These are phyloP conservation scores for Drosophila miranda DNA, from an alignment of 1,140 invertebrate genomes.

Conservation along the genomic window DNA sequence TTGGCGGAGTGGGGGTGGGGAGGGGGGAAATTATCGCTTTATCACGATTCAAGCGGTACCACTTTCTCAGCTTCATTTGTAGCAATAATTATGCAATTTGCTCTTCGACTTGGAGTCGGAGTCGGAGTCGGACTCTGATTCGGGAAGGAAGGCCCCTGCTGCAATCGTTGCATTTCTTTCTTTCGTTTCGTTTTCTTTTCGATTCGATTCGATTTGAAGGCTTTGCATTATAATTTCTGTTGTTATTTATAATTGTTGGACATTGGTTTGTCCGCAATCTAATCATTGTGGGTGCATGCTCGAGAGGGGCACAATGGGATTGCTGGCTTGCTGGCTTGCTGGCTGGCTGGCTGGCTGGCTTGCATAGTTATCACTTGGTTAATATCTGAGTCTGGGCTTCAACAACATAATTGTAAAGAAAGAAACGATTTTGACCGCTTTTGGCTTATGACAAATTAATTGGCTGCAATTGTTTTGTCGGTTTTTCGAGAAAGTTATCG, in stretches of 20 bases:
- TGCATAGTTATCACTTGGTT: slow-evolving; percentile 55
- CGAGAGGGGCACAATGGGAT: slow-evolving; percentile 17
- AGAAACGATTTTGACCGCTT: slow-evolving; percentile 54
- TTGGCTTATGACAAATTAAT: slow-evolving; percentile 75
- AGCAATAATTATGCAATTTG: slow-evolving; percentile 80
- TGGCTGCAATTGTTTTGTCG: slow-evolving; percentile 62
- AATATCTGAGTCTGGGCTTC: slow-evolving; percentile 31
- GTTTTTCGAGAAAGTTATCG: slow-evolving; percentile 50
- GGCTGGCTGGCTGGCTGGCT: slow-evolving; percentile 25
- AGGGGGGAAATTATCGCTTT: slow-evolving; percentile 73
- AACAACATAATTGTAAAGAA: slow-evolving; percentile 70
- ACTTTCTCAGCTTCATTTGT: slow-evolving; percentile 80
- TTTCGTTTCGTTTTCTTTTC: slow-evolving; percentile 13
- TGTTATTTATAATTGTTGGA: slow-evolving; percentile 60
- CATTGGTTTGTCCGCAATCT: slow-evolving; percentile 3
- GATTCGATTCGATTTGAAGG: slow-evolving; percentile 43
- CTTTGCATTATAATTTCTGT: slow-evolving; percentile 56
- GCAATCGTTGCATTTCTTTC: slow-evolving; percentile 58
- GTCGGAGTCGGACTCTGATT: slow-evolving; percentile 2
- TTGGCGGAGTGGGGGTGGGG: slow-evolving; percentile 7
- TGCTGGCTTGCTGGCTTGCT: slow-evolving; percentile 32
- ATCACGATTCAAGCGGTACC: slow-evolving; percentile 80
- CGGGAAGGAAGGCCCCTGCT: slow-evolving; percentile 23
- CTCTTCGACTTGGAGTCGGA: slow-evolving; percentile 26
- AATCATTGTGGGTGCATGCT: slow-evolving; percentile 51